phyloP scores from a whole-genome alignment of 2,797 vertebrate genomes.

The Phalloptychus januarius region DNA sequence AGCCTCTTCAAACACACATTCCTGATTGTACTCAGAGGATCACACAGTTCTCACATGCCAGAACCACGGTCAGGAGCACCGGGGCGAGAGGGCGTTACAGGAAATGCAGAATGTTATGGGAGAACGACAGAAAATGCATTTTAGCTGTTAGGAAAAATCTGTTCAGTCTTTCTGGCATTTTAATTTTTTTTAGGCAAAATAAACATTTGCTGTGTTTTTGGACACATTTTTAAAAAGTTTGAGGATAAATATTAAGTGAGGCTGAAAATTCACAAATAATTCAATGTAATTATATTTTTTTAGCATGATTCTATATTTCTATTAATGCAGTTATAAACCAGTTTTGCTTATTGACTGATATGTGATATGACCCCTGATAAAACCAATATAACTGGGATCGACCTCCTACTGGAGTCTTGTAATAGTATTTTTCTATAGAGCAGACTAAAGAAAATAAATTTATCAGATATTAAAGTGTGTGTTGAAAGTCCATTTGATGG shows the following conservation, averaged over 20 bases:
- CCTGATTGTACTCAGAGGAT: conserved; percentile 45
- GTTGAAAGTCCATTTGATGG: background rate
- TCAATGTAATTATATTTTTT: background rate
- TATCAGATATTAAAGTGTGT: background rate
- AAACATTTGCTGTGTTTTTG: background rate
- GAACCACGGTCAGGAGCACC: conserved; percentile 11
- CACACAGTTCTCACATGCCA: conserved; percentile 42
- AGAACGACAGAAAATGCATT: background rate
- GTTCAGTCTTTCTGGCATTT: background rate
- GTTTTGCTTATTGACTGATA: background rate
- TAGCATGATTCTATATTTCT: too few species aligned
- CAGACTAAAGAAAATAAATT: conserved; percentile 2
- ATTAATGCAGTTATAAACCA: background rate
- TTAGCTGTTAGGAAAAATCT: background rate
- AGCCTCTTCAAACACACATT: conserved; percentile 33
- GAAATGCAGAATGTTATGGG: background rate
- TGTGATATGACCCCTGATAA: background rate
- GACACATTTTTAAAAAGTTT: background rate
- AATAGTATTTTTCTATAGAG: background rate
- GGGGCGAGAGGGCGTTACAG: background rate
- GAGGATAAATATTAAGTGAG: background rate
- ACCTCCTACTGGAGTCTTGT: background rate
- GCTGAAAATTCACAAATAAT: background rate
- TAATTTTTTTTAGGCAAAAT: background rate
- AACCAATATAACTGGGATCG: background rate